A percentile compares a stretch with the other conserved stretches of the same genome.
Evolutionary conservation across 2,113 vertebrate genomes (phyloP).

Genomic region (Hippolais icterina): DNA sequence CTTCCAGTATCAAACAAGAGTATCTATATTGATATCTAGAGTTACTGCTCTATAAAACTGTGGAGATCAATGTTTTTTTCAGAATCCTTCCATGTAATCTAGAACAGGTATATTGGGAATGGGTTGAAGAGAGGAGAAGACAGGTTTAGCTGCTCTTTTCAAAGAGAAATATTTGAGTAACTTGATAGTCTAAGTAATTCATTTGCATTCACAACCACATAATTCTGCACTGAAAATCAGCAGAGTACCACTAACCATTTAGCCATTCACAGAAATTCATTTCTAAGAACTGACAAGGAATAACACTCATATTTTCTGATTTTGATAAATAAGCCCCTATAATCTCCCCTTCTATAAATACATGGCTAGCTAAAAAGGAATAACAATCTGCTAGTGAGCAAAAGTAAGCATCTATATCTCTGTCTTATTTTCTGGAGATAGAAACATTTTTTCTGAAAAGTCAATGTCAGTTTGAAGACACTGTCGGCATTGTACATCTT

Average conservation of each 20-base stretch:
- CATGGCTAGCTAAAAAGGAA: background rate
- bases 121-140: background rate
- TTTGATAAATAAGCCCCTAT: background rate
- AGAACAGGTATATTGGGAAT: background rate
- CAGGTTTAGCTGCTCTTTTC: background rate
- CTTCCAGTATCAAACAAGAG: background rate
- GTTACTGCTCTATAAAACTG: background rate
- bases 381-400: background rate
- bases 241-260: background rate
- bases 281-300: background rate
- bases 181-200: background rate
- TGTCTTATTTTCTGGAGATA: background rate
- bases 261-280: background rate
- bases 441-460: conserved; percentile 6
- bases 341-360: background rate
- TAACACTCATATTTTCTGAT: background rate
- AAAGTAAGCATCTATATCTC: background rate
- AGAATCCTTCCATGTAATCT: background rate
- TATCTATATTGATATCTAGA: background rate
- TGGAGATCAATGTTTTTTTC: background rate
- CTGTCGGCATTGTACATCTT: background rate
- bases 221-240: conserved; percentile 15
- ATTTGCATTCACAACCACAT: background rate
- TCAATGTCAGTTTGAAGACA: background rate
- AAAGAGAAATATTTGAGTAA: background rate